phyloP scores from a whole-genome alignment of 1,140 invertebrate genomes.

The Lasaia peninsularis region DNA sequence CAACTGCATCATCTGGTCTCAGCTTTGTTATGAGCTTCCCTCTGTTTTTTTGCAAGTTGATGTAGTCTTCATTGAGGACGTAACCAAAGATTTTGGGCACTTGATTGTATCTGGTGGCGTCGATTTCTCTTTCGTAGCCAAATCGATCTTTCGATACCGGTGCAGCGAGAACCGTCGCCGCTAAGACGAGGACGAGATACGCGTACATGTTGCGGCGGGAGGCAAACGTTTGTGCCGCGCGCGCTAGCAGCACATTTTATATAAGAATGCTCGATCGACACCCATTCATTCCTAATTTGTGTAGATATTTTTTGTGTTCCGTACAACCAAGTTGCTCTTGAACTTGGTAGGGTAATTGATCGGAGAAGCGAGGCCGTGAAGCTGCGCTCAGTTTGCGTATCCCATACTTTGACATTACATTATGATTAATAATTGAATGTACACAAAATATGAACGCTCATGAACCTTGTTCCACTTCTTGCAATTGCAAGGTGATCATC shows the following conservation, averaged over 20 bases:
- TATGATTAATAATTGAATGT: background rate
- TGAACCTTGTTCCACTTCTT: conserved; percentile 70
- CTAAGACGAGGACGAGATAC: conserved; percentile 57
- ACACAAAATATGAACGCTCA: conserved; percentile 43
- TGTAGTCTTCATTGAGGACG: conserved; percentile 51
- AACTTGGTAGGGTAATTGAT: conserved; percentile 52
- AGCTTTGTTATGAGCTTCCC: conserved; percentile 57
- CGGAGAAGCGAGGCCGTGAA: conserved; percentile 33
- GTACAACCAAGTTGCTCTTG: conserved; percentile 45
- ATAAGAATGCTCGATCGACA: conserved; percentile 69
- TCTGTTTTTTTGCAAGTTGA: conserved; percentile 52
- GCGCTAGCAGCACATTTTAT: conserved; percentile 61
- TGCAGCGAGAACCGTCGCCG: conserved; percentile 38
- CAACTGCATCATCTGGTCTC: conserved; percentile 57
- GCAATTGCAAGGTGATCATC: conserved; percentile 56
- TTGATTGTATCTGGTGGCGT: conserved; percentile 49
- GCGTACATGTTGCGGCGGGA: conserved; percentile 66
- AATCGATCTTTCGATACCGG: conserved; percentile 38
- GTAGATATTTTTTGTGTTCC: conserved; percentile 58
- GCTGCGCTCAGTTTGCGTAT: conserved; percentile 12
- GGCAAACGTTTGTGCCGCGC: conserved; percentile 65
- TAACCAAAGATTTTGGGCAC: conserved; percentile 49
- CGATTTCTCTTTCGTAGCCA: conserved; percentile 64
- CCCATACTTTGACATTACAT: background rate
- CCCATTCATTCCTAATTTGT: conserved; percentile 68